Evolutionary conservation across 2,797 vertebrate species (phyloP).

Genomic region (Lutjanus campechanus): DNA sequence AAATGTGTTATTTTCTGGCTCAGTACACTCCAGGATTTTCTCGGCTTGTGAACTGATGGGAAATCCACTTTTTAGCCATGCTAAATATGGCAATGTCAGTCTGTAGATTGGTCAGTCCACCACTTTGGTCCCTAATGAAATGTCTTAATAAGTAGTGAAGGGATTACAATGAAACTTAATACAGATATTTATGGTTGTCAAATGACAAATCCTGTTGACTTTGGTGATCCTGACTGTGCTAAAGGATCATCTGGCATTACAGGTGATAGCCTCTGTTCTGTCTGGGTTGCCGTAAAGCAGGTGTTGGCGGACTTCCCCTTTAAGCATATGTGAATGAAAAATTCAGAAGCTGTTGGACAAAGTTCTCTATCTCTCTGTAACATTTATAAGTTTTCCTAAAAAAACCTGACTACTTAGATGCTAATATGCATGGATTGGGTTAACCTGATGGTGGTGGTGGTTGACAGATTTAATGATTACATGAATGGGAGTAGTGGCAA

Average conservation of each 20-base stretch:
- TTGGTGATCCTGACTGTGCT: not conserved
- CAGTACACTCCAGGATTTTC: not conserved
- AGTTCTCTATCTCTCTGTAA: not conserved
- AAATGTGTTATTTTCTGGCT: slow-evolving; percentile 17
- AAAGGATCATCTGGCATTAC: not conserved
- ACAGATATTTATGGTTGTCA: not conserved
- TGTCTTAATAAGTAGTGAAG: not conserved
- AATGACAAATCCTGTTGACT: not conserved
- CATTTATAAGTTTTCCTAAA: not conserved
- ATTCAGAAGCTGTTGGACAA: not conserved
- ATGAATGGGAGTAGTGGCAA: not conserved
- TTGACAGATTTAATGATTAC: not conserved
- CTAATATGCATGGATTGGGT: not conserved
- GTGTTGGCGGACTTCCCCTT: not conserved
- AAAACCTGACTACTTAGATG: not conserved
- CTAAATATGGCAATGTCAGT: not conserved
- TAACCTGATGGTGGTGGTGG: too few species aligned
- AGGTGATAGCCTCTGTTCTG: not conserved
- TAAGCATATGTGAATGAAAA: not conserved
- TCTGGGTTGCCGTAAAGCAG: not conserved
- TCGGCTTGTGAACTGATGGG: not conserved
- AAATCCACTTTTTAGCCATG: not conserved
- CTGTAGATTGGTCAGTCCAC: not conserved
- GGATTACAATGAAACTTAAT: not conserved
- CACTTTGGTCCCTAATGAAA: not conserved